Conservation (phyloP, 1,140 invertebrate species). For the Drosophila lini region DNA sequence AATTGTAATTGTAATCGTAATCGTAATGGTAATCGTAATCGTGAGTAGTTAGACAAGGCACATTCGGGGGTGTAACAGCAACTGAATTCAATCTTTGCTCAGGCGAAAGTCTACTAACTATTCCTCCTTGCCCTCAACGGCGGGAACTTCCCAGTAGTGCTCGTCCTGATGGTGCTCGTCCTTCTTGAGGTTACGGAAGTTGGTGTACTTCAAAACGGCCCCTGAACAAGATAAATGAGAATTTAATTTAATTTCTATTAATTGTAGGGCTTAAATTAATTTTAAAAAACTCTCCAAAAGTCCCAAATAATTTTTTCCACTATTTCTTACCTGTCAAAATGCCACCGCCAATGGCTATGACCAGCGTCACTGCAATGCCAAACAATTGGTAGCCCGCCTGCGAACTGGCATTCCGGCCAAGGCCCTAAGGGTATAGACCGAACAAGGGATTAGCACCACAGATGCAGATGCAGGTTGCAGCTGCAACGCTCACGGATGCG, state of each 20-base stretch:
- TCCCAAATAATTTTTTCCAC: neutral
- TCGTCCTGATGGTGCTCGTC: slow-evolving; percentile 86
- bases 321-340: slow-evolving; percentile 89
- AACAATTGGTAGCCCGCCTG: slow-evolving; percentile 93
- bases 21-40: slow-evolving; percentile 10
- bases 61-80: slow-evolving; percentile 35
- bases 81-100: slow-evolving; percentile 12
- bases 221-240: slow-evolving; percentile 74
- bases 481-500: neutral
- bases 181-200: slow-evolving; percentile 85
- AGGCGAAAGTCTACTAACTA: slow-evolving; percentile 71
- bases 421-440: slow-evolving; percentile 78
- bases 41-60: slow-evolving; percentile 42
- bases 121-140: slow-evolving; percentile 74
- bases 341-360: slow-evolving; percentile 90
- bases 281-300: neutral
- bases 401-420: slow-evolving; percentile 87
- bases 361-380: slow-evolving; percentile 89
- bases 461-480: slow-evolving; percentile 2
- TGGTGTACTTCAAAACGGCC: slow-evolving; percentile 83
- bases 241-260: neutral
- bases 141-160: slow-evolving; percentile 86
- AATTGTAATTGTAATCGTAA: slow-evolving; percentile 23
- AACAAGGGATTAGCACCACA: slow-evolving; percentile 8
- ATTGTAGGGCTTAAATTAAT: neutral